Evolutionary conservation across 2,797 vertebrate genomes (phyloP).

Genomic region (Intellagama lesueurii): DNA sequence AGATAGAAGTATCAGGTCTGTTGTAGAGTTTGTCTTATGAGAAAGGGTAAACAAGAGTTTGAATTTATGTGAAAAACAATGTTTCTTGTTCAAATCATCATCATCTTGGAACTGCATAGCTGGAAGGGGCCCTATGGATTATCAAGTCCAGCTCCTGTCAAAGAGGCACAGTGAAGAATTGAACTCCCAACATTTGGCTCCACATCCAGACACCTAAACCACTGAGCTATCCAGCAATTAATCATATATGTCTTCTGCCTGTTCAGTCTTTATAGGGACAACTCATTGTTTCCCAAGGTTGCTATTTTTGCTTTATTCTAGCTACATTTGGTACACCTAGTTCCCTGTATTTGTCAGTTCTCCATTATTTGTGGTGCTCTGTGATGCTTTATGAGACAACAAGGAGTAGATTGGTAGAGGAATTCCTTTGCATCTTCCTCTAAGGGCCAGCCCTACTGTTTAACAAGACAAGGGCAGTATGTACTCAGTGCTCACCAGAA

Average conservation of each 20-base stretch:
- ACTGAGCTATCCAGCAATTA: too few species aligned
- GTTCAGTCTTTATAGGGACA: conserved; percentile 20
- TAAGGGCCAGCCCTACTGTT: not conserved
- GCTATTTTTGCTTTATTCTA: not conserved
- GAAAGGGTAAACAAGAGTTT: not conserved
- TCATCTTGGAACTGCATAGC: not conserved
- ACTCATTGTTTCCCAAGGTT: conserved; percentile 10
- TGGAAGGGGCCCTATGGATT: not conserved
- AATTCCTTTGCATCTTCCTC: conserved; percentile 31
- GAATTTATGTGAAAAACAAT: not conserved
- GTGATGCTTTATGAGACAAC: conserved; percentile 17
- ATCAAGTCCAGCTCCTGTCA: too few species aligned
- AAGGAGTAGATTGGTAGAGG: not conserved
- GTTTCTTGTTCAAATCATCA: conserved; percentile 30
- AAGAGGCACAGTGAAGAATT: too few species aligned
- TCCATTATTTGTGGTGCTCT: conserved; percentile 7
- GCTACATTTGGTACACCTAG: conserved; percentile 26
- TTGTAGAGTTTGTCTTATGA: conserved; percentile 12
- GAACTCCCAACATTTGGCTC: too few species aligned
- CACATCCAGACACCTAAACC: too few species aligned
- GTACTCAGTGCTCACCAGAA: too few species aligned
- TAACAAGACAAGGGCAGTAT: too few species aligned
- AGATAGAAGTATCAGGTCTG: conserved; percentile 3
- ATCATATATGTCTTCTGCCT: conserved; percentile 15
- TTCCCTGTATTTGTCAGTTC: conserved; percentile 30